Conservation (phyloP, 2,113 vertebrate genomes). For the Centropus bengalensis region DNA sequence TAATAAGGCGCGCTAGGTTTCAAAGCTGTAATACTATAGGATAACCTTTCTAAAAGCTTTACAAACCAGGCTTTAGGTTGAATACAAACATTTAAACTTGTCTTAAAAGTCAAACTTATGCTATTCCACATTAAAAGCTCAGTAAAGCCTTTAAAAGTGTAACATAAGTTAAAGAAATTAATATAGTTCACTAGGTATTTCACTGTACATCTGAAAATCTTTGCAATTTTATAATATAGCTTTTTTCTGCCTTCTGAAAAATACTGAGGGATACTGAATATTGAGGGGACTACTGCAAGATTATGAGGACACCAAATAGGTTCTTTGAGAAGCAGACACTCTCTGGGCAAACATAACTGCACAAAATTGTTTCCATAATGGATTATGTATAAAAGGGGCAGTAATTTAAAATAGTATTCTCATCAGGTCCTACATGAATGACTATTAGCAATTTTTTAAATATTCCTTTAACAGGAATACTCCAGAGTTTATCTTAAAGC, state of each 20-base stretch:
- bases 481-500: background rate
- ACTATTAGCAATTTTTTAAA: background rate
- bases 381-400: background rate
- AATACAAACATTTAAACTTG: background rate
- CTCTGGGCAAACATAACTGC: background rate
- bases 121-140: background rate
- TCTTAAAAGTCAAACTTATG: background rate
- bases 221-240: background rate
- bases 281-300: background rate
- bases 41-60: background rate
- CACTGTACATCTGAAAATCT: background rate
- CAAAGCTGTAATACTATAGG: background rate
- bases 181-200: background rate
- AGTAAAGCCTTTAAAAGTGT: background rate
- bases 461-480: background rate
- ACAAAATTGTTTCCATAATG: background rate
- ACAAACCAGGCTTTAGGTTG: background rate
- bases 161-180: background rate
- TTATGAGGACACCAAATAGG: background rate
- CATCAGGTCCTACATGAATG: background rate
- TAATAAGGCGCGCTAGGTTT: background rate
- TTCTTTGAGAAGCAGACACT: background rate
- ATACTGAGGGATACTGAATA: background rate
- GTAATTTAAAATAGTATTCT: background rate
- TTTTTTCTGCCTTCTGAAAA: background rate